Conservation (phyloP, 2,113 vertebrate genomes). For the Macaca fascicularis region DNA sequence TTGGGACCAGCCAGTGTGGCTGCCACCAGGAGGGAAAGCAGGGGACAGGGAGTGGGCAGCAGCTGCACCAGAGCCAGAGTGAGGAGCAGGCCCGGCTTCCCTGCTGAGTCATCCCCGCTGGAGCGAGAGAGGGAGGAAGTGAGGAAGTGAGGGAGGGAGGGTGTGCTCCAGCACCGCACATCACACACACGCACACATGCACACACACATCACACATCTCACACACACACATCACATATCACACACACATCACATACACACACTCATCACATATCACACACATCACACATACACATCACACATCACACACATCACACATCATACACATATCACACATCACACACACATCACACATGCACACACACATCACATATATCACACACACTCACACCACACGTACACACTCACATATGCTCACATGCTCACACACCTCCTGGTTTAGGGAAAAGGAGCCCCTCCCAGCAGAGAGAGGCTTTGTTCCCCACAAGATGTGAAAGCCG, state of each 20-base stretch:
- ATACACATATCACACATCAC: too few species aligned
- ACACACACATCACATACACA: neutral
- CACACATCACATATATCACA: neutral
- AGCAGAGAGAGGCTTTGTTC: neutral
- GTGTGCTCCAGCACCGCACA: neutral
- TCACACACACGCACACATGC: neutral
- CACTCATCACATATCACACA: neutral
- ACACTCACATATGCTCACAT: neutral
- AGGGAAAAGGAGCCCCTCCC: neutral
- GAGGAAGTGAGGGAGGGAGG: too few species aligned
- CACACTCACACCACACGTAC: neutral
- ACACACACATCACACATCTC: neutral
- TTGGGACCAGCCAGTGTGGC: neutral
- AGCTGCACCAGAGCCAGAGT: neutral
- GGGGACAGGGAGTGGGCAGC: neutral
- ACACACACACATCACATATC: neutral
- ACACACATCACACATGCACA: neutral
- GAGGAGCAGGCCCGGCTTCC: constrained; percentile 14
- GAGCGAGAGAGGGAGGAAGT: neutral
- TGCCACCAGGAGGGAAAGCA: neutral
- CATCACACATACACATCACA: too few species aligned
- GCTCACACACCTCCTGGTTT: neutral
- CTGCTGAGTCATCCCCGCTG: constrained; percentile 64
- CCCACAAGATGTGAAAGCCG: neutral
- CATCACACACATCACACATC: neutral